Conservation (phyloP, 2,113 vertebrate species). For the Cephalopholis sonnerati region DNA sequence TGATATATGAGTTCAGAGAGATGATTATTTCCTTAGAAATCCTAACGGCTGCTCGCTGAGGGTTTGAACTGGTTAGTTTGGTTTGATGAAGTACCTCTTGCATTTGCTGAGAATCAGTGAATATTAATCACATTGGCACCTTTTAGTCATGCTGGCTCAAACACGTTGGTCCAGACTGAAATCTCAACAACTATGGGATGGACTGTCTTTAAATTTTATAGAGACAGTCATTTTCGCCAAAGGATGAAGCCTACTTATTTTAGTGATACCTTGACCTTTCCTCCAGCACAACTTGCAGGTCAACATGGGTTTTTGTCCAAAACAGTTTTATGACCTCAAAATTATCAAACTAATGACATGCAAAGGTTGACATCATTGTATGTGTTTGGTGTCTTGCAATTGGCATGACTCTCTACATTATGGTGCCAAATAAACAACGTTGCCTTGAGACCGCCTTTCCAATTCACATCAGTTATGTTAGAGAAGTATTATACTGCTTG, state of each 20-base stretch:
- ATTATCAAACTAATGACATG: not conserved
- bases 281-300: not conserved
- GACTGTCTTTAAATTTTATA: too few species aligned
- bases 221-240: not conserved
- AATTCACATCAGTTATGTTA: too few species aligned
- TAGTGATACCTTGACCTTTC: not conserved
- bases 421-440: too few species aligned
- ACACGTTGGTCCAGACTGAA: not conserved
- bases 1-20: conserved; percentile 12
- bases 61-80: not conserved
- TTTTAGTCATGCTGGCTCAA: not conserved
- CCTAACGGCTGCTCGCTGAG: not conserved
- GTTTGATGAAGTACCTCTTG: not conserved
- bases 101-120: not conserved
- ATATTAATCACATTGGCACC: not conserved
- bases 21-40: conserved; percentile 27
- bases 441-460: too few species aligned
- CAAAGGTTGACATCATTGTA: too few species aligned
- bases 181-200: not conserved
- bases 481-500: too few species aligned
- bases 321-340: not conserved
- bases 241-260: not conserved
- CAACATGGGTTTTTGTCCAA: not conserved
- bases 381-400: too few species aligned
- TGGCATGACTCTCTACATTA: too few species aligned